phyloP scores from a whole-genome alignment of 2,797 vertebrate species.

The Tadarida brasiliensis region DNA sequence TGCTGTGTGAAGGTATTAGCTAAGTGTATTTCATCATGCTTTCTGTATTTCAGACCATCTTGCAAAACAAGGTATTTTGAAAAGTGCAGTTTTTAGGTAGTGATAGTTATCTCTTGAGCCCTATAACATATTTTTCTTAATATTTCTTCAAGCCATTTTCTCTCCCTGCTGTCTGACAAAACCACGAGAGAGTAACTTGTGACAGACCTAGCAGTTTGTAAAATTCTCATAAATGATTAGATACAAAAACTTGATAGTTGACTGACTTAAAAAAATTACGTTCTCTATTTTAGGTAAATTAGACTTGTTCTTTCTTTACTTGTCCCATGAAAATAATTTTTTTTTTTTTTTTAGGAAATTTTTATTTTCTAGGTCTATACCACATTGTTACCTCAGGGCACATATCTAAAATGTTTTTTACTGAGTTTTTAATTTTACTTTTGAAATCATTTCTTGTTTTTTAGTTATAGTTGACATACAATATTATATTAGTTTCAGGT shows the following conservation, averaged over 20 bases:
- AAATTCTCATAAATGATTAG: not conserved
- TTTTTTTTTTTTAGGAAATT: slow-evolving; percentile 34
- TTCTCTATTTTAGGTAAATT: slow-evolving; percentile 25
- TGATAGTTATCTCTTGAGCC: slow-evolving; percentile 7
- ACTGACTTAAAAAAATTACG: slow-evolving; percentile 16
- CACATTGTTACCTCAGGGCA: not conserved
- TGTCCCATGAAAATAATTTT: not conserved
- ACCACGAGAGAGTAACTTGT: not conserved
- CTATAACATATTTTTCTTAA: not conserved
- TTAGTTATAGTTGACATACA: not conserved
- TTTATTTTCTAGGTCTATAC: not conserved
- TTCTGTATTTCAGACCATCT: not conserved
- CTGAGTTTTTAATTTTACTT: not conserved
- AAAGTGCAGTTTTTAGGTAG: slow-evolving; percentile 35
- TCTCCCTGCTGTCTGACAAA: not conserved
- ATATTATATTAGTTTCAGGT: not conserved
- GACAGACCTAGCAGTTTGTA: not conserved
- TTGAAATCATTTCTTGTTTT: not conserved
- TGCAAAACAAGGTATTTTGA: not conserved
- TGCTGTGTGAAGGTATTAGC: slow-evolving; percentile 3
- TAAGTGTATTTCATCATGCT: not conserved
- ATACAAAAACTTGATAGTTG: not conserved
- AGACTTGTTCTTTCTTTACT: not conserved
- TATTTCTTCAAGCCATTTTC: slow-evolving; percentile 11
- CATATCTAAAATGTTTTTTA: slow-evolving; percentile 34